Evolutionary conservation across 2,888 invertebrate species (phyloP).

Genomic region (Torymus texanus): DNA sequence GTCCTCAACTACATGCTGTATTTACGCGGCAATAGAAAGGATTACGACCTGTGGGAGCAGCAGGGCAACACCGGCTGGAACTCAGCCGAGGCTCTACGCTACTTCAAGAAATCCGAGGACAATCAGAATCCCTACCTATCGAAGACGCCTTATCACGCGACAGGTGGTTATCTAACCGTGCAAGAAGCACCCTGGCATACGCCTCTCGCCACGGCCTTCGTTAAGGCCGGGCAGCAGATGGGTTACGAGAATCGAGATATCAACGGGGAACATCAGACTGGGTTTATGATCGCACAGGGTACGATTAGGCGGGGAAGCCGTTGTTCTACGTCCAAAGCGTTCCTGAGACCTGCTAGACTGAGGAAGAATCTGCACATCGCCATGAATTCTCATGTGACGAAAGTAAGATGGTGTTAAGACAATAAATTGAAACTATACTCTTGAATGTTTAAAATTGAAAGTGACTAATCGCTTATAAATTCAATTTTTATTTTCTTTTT

Average conservation of each 20-base stretch:
- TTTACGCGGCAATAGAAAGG: constrained; percentile 89
- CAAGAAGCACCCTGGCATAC: constrained; percentile 92
- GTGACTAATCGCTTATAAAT: not conserved
- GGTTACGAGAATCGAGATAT: constrained; percentile 91
- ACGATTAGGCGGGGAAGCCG: constrained; percentile 87
- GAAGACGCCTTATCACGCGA: constrained; percentile 86
- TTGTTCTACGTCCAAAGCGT: constrained; percentile 93
- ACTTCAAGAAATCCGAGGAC: constrained; percentile 94
- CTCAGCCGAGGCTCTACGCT: constrained; percentile 85
- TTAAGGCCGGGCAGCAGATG: constrained; percentile 88
- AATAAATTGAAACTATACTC: not conserved
- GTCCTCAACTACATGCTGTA: constrained; percentile 96
- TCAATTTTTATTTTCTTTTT: not conserved
- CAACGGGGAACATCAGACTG: constrained; percentile 90
- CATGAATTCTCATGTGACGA: constrained; percentile 86
- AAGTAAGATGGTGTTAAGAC: constrained; percentile 55
- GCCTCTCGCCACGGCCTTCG: constrained; percentile 87
- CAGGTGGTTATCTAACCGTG: constrained; percentile 88
- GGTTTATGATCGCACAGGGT: constrained; percentile 93
- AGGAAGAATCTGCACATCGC: constrained; percentile 90
- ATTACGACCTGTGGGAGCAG: constrained; percentile 93
- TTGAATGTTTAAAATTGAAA: not conserved
- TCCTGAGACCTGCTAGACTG: constrained; percentile 86
- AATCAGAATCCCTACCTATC: constrained; percentile 90
- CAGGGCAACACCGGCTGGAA: constrained; percentile 93